Evolutionary conservation across 2,888 invertebrate species (phyloP).

Genomic region (Piscicola geometra): DNA sequence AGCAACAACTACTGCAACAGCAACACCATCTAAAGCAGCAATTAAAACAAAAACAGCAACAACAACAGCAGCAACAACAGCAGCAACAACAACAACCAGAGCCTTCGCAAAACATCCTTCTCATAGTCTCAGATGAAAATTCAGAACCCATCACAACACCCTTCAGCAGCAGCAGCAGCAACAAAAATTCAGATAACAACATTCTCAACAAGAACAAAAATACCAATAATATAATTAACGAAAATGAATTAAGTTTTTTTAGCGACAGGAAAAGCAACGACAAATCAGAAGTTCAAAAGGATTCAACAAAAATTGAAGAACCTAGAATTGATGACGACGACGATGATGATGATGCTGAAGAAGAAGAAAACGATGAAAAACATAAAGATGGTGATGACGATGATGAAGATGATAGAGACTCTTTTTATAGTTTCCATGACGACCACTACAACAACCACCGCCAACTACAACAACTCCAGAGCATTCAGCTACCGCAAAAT

Average conservation of each 20-base stretch:
- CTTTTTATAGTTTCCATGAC: conserved; percentile 3
- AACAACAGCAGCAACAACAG: not conserved
- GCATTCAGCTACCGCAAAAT: not conserved
- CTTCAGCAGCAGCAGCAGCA: not conserved
- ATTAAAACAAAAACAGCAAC: not conserved
- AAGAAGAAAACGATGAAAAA: not conserved
- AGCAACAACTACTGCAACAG: conserved; percentile 1
- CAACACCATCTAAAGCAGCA: not conserved
- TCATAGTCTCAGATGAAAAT: conserved; percentile 2
- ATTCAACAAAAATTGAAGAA: too few species aligned
- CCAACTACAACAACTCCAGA: not conserved
- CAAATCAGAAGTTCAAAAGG: too few species aligned
- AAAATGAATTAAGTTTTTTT: too few species aligned
- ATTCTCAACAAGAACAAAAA: too few species aligned
- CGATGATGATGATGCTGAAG: not conserved
- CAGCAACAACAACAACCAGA: not conserved
- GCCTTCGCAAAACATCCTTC: not conserved
- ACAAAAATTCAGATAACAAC: not conserved
- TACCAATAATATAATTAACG: too few species aligned
- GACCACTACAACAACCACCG: not conserved
- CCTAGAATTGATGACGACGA: not conserved
- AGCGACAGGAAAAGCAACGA: too few species aligned
- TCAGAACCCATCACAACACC: not conserved
- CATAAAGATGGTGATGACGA: not conserved
- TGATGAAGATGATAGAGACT: not conserved